Evolutionary conservation across 2,113 vertebrate genomes (phyloP).

Genomic region (Microtus pennsylvanicus): DNA sequence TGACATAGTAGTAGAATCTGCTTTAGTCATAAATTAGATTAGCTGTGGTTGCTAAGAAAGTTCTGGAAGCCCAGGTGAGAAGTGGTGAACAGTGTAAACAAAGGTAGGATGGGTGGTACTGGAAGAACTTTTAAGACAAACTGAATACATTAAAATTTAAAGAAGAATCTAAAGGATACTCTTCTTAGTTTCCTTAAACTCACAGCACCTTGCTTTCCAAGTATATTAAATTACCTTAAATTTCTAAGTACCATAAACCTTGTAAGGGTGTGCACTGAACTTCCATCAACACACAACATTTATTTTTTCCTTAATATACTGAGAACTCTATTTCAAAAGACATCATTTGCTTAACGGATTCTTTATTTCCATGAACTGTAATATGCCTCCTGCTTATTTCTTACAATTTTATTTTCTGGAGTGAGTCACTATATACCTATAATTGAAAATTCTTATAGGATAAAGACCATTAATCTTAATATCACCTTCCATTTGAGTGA

Average conservation of each 20-base stretch:
- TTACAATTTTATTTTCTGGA: constrained; percentile 26
- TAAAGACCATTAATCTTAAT: constrained; percentile 66
- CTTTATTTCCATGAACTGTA: constrained; percentile 58
- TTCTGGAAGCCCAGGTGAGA: background rate
- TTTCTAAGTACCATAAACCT: background rate
- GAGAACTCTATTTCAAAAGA: constrained; percentile 31
- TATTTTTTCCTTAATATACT: constrained; percentile 4
- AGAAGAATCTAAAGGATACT: background rate
- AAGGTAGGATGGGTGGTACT: background rate
- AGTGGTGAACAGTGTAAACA: background rate
- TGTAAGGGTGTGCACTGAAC: background rate
- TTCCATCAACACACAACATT: constrained; percentile 45
- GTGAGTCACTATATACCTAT: constrained; percentile 40
- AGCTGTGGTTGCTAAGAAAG: background rate
- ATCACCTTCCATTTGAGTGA: constrained; percentile 52
- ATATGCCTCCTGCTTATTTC: constrained; percentile 22
- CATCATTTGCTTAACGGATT: background rate
- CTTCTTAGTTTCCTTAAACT: background rate
- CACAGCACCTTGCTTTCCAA: background rate
- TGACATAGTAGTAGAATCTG: background rate
- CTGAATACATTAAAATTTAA: background rate
- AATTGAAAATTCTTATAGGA: constrained; percentile 45
- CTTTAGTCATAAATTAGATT: background rate
- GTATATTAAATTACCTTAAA: background rate
- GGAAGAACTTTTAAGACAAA: background rate